Evolutionary conservation across 2,113 vertebrate species (phyloP).

Genomic region (Rutilus rutilus): DNA sequence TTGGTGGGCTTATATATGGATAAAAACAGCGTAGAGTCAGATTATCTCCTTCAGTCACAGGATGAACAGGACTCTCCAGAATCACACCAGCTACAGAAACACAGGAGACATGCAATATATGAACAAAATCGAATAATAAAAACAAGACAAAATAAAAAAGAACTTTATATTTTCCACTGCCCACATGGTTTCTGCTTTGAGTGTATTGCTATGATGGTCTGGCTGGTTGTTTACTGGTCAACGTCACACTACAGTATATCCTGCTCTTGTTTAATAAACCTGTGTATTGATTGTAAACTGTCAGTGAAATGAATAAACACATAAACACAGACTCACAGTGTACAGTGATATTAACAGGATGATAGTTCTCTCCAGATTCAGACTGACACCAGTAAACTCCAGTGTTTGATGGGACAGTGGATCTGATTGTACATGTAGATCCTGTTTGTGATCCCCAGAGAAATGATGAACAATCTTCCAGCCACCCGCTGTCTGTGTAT

Average conservation of each 20-base stretch:
- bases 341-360: conserved; percentile 49
- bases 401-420: neutral
- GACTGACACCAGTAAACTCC: conserved; percentile 55
- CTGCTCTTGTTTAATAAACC: neutral
- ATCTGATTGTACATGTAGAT: conserved; percentile 35
- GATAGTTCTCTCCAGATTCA: conserved; percentile 21
- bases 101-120: no score
- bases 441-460: conserved; percentile 22
- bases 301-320: neutral
- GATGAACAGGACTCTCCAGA: conserved; percentile 48
- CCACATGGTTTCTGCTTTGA: no score
- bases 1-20: rapidly evolving
- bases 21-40: conserved; percentile 46
- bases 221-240: no score
- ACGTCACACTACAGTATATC: no score
- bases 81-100: conserved; percentile 32
- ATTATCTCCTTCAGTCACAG: conserved; percentile 43
- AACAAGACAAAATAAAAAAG: no score
- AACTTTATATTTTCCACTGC: no score
- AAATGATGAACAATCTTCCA: conserved; percentile 28
- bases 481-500: neutral
- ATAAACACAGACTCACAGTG: conserved; percentile 23
- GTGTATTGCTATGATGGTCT: no score
- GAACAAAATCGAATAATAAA: no score
- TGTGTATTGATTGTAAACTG: neutral